Evolutionary conservation across 2,888 invertebrate genomes (phyloP), one percentile per base, ranked within the genome.

Genomic region (Osmoderma eremita): DNA sequence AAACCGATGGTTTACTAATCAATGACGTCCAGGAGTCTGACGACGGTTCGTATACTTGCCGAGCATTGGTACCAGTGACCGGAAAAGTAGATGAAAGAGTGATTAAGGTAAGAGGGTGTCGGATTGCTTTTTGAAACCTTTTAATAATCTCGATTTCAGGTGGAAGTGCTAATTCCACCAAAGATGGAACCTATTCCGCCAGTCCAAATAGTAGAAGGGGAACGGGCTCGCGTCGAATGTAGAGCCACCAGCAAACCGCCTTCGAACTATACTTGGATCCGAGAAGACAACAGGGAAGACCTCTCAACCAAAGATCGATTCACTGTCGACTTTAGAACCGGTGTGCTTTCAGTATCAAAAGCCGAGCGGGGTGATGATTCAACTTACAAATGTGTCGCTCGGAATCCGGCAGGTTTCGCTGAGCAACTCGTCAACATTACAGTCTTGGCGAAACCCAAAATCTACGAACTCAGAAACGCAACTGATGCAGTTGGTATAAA

Each of bases 21-120:
- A 90, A 88, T 73, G 88, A 90, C 73, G 91, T 94, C 0, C 86
- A 88, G 72, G 92, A 92, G 79, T 87, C 90, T 13, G 95, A 96
- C 76, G 95, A 95, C 78, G 95, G 95, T 0, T 86, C 90, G 8
- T 95, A 95, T 79, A 92, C 90, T 3, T 95, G 95, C 78, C 88
- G 93, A 50, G 95, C 95, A n/a, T 89, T 92, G 42, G 95, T 95
- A 0, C 87, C 90, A 15, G 87, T 88, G 70, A 93, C 94, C 41
- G 95, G 95, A 42, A 91, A 93, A 78, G 85, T 93, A 3, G 86
- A 89, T 61, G 90, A 91, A 73, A 87, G 91, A 68, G 87, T 88
- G 75, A 95, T 95, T 71, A 90, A 90, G 79, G 90, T 95, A 73
- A 6, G 50, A 13, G 65, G 53, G 15, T 12, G 5, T 1, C 6